Conservation (phyloP, 2,797 vertebrate genomes). For the Siniperca undulata region DNA sequence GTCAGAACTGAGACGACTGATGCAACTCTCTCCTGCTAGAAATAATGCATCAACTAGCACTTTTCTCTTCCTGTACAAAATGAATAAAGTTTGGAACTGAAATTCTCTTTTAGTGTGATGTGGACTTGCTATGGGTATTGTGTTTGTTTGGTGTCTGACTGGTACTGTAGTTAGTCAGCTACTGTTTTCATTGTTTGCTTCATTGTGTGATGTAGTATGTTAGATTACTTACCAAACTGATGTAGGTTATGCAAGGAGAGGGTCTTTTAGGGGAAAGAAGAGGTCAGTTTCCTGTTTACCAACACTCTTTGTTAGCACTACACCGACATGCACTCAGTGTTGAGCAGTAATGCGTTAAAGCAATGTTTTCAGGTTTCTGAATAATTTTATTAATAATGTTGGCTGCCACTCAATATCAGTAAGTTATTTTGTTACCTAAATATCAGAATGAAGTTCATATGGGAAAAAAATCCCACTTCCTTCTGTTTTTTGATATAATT, state of each 20-base stretch:
- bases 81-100: conserved; percentile 65
- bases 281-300: not conserved
- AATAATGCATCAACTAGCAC: conserved; percentile 68
- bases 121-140: conserved; percentile 35
- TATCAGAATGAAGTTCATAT: not conserved
- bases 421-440: not conserved
- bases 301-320: not conserved
- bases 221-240: conserved; percentile 13
- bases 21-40: conserved; percentile 74
- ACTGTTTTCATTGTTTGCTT: conserved; percentile 27
- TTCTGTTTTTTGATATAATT: not conserved
- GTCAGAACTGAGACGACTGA: conserved; percentile 75
- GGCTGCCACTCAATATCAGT: not conserved
- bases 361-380: not conserved
- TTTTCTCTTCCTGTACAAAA: conserved; percentile 72
- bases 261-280: not conserved
- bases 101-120: conserved; percentile 45
- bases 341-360: not conserved
- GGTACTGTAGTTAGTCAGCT: conserved; percentile 33
- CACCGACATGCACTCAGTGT: not conserved
- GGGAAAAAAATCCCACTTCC: not conserved
- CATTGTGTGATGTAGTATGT: conserved; percentile 17
- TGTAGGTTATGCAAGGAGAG: conserved; percentile 16
- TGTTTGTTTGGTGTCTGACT: conserved; percentile 46
- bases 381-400: not conserved